Conservation (phyloP, 1,140 invertebrate genomes). For the Drosophila nigrodunni region DNA sequence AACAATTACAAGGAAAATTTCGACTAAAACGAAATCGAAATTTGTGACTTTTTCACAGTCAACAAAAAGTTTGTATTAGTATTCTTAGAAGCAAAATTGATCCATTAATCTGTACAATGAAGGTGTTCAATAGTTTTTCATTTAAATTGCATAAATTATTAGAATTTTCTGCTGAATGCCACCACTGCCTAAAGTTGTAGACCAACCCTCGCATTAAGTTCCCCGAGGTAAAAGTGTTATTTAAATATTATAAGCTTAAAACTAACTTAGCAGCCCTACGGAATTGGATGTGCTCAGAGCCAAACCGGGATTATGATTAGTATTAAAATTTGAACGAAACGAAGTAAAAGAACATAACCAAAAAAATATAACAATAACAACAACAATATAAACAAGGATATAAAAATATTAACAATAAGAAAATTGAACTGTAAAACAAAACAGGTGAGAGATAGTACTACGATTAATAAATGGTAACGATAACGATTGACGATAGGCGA, state of each 20-base stretch:
- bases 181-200: background rate
- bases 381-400: conserved; percentile 26
- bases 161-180: too few relatives aligned
- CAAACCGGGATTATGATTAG: conserved; percentile 52
- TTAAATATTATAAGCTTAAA: conserved; percentile 25
- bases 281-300: background rate
- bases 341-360: conserved; percentile 33
- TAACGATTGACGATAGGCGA: conserved; percentile 45
- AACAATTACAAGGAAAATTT: background rate
- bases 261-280: conserved; percentile 11
- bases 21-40: background rate
- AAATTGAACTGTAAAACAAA: conserved; percentile 31
- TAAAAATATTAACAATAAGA: conserved; percentile 28
- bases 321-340: conserved; percentile 38
- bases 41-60: background rate
- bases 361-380: conserved; percentile 21
- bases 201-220: background rate
- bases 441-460: conserved; percentile 9
- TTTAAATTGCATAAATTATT: too few relatives aligned
- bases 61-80: background rate
- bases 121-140: too few relatives aligned
- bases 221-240: background rate
- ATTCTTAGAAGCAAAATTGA: background rate
- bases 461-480: conserved; percentile 18
- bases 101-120: background rate